These are phyloP conservation scores for Ardeotis arabs DNA, from an alignment of 2,113 vertebrate genomes.

Conservation along the genomic window DNA sequence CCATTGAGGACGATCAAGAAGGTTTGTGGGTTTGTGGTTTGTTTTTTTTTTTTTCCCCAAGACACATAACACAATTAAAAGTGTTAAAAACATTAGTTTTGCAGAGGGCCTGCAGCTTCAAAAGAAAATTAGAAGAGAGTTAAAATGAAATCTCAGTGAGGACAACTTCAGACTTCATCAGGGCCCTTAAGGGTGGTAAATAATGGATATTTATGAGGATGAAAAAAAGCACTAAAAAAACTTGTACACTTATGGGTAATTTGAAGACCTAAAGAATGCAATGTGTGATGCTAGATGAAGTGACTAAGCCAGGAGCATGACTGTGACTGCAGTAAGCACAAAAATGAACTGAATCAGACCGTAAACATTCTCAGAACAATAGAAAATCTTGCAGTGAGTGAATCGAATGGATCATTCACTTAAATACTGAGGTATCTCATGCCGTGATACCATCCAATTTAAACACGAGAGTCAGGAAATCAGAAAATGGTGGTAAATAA, in stretches of 20 bases:
- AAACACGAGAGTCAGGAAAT: not conserved
- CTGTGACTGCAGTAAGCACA: not conserved
- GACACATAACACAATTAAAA: not conserved
- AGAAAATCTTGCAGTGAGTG: not conserved
- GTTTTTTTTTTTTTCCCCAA: not conserved
- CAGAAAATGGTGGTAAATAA: not conserved
- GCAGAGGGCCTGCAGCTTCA: not conserved
- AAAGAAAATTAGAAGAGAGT: not conserved
- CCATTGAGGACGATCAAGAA: not conserved
- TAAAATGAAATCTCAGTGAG: not conserved
- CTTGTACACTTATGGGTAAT: not conserved
- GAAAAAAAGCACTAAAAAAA: not conserved
- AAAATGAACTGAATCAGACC: not conserved
- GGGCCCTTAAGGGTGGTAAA: not conserved
- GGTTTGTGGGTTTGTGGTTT: no score
- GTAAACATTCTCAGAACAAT: not conserved
- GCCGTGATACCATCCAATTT: not conserved
- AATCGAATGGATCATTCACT: conserved; percentile 9
- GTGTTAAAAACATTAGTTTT: not conserved
- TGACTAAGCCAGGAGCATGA: not conserved
- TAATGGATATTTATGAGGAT: not conserved
- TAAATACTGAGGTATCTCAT: not conserved
- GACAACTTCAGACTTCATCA: not conserved
- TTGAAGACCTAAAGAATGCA: not conserved
- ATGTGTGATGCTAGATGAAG: not conserved